Base-by-base conservation (phyloP, 2,888 invertebrate genomes). In the Epirrhoe alternata region DNA sequence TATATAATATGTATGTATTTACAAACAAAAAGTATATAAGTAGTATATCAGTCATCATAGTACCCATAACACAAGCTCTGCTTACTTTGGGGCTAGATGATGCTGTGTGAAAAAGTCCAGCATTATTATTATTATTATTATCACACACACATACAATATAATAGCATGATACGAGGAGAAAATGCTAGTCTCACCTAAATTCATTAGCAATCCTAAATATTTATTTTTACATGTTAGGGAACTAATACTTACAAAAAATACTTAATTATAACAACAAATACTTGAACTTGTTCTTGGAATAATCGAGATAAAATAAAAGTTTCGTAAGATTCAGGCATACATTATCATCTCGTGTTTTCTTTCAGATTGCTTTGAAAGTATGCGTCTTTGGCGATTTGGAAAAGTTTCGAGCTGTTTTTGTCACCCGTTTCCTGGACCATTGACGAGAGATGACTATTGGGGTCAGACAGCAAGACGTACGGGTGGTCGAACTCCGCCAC, bases 401-500 rank as follows among this genome's bases (percentile, higher is more conserved):
- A 83, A 14, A 95, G 86, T 59, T 88, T 88, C 6, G 89, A 88
- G 56, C 88, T 92, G 82, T 91, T 95, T 56, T 92, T 93, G 0
- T 94, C 91, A 1, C 95, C 95, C 0, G 95, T 95, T 82, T 95
- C 95, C 10, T 87, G 88, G 16, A 95, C 95, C 89, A 95, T 92
- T 16, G 92, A 91, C 0, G 89, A 91, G 66, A 95, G 94, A 24
- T 92, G 89, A 73, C 95, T 94, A 53, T 92, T 82, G 16, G 91
- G 86, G 73, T 95, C 90, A 38, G 93, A 88, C 4, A 95, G 86
- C 45, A 95, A 80, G 10, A 89, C 81, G 77, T 94, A 92, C 0
- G 97, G 96, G 71, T 95, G 94, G 67, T 96, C 96, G 82, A 94
- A 96, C 86, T 97, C 96, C 65, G 89, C 85, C 6, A 89, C 94